Conservation (phyloP, 2,888 invertebrate species). For the Eupithecia vulgata region DNA sequence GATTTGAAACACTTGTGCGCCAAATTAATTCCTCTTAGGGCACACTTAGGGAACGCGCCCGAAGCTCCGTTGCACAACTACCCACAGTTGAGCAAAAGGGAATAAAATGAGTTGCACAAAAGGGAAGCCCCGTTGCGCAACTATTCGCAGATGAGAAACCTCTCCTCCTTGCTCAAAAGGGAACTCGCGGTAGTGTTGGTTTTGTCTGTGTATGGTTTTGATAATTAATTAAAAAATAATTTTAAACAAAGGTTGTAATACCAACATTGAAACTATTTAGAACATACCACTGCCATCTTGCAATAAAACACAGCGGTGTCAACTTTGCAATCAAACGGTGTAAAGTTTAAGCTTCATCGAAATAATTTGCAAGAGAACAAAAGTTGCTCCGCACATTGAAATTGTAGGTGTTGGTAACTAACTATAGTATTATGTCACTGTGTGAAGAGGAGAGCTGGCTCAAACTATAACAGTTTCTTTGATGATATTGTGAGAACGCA, state of each 20-base stretch:
- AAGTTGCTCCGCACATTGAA: constrained; percentile 2
- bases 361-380: constrained; percentile 1
- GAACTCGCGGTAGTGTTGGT: no score
- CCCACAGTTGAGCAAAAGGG: no score
- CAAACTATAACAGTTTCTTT: neutral
- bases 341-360: constrained; percentile 8
- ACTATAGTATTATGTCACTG: neutral
- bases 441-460: neutral
- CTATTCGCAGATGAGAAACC: no score
- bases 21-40: no score
- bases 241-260: neutral
- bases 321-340: neutral
- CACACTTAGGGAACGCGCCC: no score
- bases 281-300: neutral
- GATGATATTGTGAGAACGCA: neutral
- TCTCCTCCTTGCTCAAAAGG: no score
- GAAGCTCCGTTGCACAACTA: no score
- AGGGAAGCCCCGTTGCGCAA: no score
- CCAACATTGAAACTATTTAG: neutral
- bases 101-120: no score
- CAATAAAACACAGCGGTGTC: neutral
- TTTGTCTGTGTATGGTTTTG: neutral
- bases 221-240: neutral
- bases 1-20: no score
- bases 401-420: neutral